Percentiles rank a stretch among this genome's conserved stretches.
Conservation (phyloP, 1,140 invertebrate genomes). For the Drosophila sturtevanti region DNA sequence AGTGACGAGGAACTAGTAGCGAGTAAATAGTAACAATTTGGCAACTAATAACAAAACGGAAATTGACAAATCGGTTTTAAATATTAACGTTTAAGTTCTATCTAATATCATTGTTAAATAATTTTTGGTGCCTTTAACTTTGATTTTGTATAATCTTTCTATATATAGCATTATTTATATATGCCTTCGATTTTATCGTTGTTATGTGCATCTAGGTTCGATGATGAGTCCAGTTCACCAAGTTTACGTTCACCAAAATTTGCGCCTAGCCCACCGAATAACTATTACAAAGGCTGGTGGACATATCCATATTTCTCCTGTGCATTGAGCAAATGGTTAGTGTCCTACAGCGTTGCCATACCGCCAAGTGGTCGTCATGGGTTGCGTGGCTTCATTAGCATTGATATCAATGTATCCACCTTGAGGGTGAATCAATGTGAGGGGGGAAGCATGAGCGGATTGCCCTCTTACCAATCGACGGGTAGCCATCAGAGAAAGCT, state of each 20-base stretch:
- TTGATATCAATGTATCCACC: constrained; percentile 92
- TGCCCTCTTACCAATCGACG: constrained; percentile 60
- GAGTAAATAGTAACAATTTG: background rate
- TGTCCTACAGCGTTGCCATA: constrained; percentile 90
- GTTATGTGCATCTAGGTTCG: constrained; percentile 78
- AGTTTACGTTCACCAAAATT: constrained; percentile 88
- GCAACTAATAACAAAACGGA: too few species aligned
- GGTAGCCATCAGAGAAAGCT: constrained; percentile 40
- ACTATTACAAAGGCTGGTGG: constrained; percentile 90
- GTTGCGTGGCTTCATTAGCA: constrained; percentile 89
- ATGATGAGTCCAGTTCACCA: constrained; percentile 82
- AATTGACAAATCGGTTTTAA: too few species aligned
- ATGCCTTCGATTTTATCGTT: too few species aligned
- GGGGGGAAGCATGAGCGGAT: constrained; percentile 45
- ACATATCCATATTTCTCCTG: constrained; percentile 92
- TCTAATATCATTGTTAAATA: too few species aligned
- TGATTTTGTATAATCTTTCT: too few species aligned
- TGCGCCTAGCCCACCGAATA: constrained; percentile 86
- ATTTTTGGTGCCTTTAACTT: too few species aligned
- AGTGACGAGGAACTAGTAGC: background rate
- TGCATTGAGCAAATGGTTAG: constrained; percentile 87
- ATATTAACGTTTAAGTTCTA: too few species aligned
- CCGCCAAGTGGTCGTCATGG: constrained; percentile 86
- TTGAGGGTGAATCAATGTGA: constrained; percentile 95
- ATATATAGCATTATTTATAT: background rate